Evolutionary conservation across 2,797 vertebrate species (phyloP), one percentile per base, ranked within the genome.

Genomic region (Bovichtus variegatus): DNA sequence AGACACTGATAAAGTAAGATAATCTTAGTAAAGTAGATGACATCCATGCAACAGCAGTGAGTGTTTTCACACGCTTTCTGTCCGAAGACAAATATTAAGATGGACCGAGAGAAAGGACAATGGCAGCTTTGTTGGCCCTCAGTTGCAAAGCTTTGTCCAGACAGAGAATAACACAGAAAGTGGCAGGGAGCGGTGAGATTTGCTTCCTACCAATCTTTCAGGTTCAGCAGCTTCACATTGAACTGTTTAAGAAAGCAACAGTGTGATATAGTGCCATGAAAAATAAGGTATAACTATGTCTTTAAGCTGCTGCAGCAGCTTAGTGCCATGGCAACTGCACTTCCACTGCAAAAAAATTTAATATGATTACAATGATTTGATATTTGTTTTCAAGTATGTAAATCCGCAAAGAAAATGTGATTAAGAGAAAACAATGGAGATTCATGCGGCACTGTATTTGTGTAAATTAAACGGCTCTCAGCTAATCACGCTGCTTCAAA

Each of bases 241-340:
- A 68, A 70, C 62, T 46, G 8, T 44, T 19, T 25, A 40, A 25
- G 25, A 71, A 54, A 50, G 31, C 18, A 55, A 16, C 7, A 0
- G 41, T 47, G 53, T 44, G 57, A 66, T 34, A 13, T 18, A 25
- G 51, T 2, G 47, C 16, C 23, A 66, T 43, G 49, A 43, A 57
- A 65, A 65, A 78, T 63, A 47, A 74, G 8, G 31, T 44, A 10
- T 12, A 66, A 77, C 36, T 36, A 43, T 29, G 34, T 38, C 61
- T 64, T 59, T 19, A 74, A 47, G 49, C 41, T 41, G 10, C 29
- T 43, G 44, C n/a, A 64, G 68, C 62, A 63, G 55, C 53, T 70
- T 19, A 80, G 78, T 68, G 57, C 71, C 80, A 81, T 88, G 71
- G 75, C 67, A 89, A 89, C 87, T 36, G 74, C 41, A 76, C 29